Base-by-base conservation (phyloP, 2,113 vertebrate species). In the Coregonus clupeaformis region DNA sequence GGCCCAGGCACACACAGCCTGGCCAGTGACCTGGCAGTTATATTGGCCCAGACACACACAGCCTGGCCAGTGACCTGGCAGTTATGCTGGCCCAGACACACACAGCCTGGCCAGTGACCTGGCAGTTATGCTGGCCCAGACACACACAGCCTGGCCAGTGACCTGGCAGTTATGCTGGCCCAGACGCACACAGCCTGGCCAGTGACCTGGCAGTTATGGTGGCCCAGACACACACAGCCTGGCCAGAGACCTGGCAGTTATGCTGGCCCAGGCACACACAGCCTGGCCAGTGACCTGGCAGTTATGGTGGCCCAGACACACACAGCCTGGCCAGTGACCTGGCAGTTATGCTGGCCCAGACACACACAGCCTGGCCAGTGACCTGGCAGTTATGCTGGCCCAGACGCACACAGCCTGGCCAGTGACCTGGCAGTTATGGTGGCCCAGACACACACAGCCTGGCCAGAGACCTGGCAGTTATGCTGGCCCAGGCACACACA, bases 21-120 rank as follows among this genome's bases (percentile, higher is more conserved):
- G 69, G 64, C 24, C 69, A n/a, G 67, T 74, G 74, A 68, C 70
- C 77, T 72, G 55, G 55, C 68, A 32, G 72, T 55, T 69, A 62
- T 16, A n/a, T 29, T 78, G 49, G 75, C 67, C 66, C 29, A 6
- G 57, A 24, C 55, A 24, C 42, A 12, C 36, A 36, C 65, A 24
- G 32, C n/a, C 55, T 60, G 69, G 64, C 24, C 69, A n/a, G 67
- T 74, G 74, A 68, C 70, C 77, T 72, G 55, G 55, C 68, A 32
- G 72, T 55, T 69, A 62, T 16, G 25, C 29, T 78, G 49, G 75
- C 67, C 66, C 29, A 6, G 57, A 24, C 55, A 24, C 42, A 12
- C 36, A 36, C 65, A 24, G 32, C n/a, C 55, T 60, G 69, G 64
- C 24, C 69, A n/a, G 67, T 74, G 74, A 68, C 70, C 77, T 72